Evolutionary conservation across 2,797 vertebrate genomes (phyloP).

Genomic region (Coregonus ussuriensis): DNA sequence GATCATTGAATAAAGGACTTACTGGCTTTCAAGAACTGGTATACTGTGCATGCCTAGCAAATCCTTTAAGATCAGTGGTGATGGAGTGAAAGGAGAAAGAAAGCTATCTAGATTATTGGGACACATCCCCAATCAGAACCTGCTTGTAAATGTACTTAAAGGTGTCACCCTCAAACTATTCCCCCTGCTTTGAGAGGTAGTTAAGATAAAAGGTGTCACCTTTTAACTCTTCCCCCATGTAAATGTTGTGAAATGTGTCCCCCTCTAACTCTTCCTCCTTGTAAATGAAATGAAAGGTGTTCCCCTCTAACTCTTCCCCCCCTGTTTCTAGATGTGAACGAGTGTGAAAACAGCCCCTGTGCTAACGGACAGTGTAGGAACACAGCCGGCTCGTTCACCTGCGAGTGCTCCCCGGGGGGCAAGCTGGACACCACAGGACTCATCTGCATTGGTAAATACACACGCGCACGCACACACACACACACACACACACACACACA

Average conservation of each 20-base stretch:
- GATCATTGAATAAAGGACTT: too few species aligned
- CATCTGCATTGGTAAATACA: slow-evolving; percentile 72
- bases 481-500: too few species aligned
- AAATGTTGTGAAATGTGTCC: neutral
- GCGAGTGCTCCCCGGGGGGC: slow-evolving; percentile 75
- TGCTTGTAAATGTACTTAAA: neutral
- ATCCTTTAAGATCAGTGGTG: neutral
- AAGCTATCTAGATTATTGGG: neutral
- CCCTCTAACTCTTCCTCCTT: neutral
- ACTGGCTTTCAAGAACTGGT: neutral
- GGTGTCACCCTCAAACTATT: neutral
- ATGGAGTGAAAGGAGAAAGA: neutral
- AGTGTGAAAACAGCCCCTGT: slow-evolving; percentile 77
- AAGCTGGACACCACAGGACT: slow-evolving; percentile 73
- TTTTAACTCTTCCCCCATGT: neutral
- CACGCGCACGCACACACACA: neutral
- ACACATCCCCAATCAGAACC: too few species aligned
- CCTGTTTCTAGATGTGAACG: slow-evolving; percentile 70
- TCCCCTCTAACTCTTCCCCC: neutral
- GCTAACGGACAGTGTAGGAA: slow-evolving; percentile 75
- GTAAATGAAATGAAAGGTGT: neutral
- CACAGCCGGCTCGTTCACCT: slow-evolving; percentile 76
- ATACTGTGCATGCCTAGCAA: neutral
- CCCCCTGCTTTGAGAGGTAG: too few species aligned
- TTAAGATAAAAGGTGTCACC: neutral